These are phyloP conservation scores for Margaritifera margaritifera DNA, from an alignment of 2,888 invertebrate species.

Conservation along the genomic window DNA sequence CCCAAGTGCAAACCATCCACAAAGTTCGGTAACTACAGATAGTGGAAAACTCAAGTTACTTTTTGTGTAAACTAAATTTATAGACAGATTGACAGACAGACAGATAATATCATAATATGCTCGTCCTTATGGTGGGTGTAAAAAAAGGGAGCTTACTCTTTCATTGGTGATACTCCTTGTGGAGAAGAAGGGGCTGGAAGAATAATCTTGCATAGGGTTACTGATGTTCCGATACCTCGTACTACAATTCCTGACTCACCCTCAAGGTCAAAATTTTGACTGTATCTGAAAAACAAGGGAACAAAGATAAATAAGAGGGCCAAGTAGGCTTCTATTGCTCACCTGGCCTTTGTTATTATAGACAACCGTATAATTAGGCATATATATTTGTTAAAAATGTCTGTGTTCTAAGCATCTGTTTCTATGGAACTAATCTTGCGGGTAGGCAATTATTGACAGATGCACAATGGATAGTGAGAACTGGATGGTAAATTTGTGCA, in stretches of 20 bases:
- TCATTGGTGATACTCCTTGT: constrained; percentile 59
- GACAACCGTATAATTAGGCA: background rate
- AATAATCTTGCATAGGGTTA: constrained; percentile 77
- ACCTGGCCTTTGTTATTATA: background rate
- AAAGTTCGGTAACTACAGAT: too few species aligned
- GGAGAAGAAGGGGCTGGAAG: constrained; percentile 45
- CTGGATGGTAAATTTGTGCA: too few species aligned
- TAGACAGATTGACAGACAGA: background rate
- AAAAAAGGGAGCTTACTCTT: constrained; percentile 67
- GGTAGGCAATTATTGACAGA: too few species aligned
- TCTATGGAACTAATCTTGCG: too few species aligned
- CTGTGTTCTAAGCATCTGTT: too few species aligned
- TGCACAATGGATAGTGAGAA: too few species aligned
- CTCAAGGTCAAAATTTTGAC: constrained; percentile 95
- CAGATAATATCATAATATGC: background rate
- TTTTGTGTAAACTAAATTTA: background rate
- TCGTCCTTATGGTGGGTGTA: background rate
- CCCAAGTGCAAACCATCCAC: too few species aligned
- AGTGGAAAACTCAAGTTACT: too few species aligned
- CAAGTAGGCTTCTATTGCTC: background rate
- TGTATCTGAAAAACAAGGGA: constrained; percentile 78
- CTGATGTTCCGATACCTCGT: constrained; percentile 93
- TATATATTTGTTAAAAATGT: too few species aligned
- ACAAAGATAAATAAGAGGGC: background rate
- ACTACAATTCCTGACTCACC: constrained; percentile 98